Evolutionary conservation across 2,888 invertebrate species (phyloP).

Genomic region (Apotomis capreana): DNA sequence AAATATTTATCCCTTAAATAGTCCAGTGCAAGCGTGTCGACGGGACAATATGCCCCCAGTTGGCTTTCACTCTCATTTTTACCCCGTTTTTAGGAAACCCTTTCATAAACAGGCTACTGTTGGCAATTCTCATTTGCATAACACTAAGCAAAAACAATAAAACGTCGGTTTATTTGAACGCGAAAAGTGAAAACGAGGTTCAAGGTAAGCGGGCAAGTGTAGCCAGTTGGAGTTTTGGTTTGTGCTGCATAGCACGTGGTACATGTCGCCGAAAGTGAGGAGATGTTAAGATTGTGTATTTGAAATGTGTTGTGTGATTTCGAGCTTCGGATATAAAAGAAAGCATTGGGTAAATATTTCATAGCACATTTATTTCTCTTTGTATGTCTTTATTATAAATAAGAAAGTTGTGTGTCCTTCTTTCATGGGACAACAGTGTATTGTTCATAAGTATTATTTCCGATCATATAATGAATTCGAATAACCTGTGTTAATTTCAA

Average conservation of each 20-base stretch:
- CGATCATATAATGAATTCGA: background rate
- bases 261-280: constrained; percentile 43
- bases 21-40: constrained; percentile 71
- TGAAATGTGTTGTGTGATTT: background rate
- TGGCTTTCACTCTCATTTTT: constrained; percentile 80
- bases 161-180: constrained; percentile 69
- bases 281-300: background rate
- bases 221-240: constrained; percentile 71
- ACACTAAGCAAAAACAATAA: constrained; percentile 74
- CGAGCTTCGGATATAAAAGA: background rate
- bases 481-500: background rate
- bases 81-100: constrained; percentile 71
- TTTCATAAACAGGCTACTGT: constrained; percentile 76
- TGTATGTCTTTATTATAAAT: too few relatives aligned
- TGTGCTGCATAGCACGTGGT: constrained; percentile 70
- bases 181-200: constrained; percentile 80
- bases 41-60: constrained; percentile 72
- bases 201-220: constrained; percentile 61
- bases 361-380: background rate
- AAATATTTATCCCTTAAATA: constrained; percentile 79
- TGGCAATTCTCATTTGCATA: constrained; percentile 75
- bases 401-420: background rate
- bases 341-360: background rate
- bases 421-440: too few relatives aligned
- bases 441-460: too few relatives aligned